These are phyloP conservation scores for Oostethus manadensis DNA, from an alignment of 2,113 vertebrate species.

Conservation along the genomic window DNA sequence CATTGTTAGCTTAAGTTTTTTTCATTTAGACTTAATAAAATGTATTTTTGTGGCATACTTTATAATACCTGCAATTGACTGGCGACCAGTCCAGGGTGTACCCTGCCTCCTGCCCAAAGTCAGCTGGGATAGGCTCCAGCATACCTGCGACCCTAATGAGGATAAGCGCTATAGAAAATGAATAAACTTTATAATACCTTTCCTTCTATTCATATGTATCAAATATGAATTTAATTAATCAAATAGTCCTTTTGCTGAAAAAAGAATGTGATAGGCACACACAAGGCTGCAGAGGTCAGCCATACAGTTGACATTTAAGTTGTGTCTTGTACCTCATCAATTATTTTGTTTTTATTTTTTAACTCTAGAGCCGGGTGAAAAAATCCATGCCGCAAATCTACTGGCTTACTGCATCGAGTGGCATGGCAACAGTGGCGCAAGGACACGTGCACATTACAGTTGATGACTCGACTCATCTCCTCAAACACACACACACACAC, in stretches of 20 bases:
- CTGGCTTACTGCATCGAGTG: constrained; percentile 12
- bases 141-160: no score
- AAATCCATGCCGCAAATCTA: constrained; percentile 24
- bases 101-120: no score
- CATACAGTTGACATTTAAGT: constrained; percentile 35
- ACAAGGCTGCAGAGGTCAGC: constrained; percentile 24
- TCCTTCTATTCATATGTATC: no score
- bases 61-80: no score
- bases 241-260: background rate
- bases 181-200: no score
- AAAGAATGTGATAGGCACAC: background rate
- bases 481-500: background rate
- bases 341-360: background rate
- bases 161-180: no score
- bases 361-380: constrained; percentile 18
- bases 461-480: constrained; percentile 3
- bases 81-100: no score
- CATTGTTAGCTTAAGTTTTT: no score
- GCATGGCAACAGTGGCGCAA: constrained; percentile 1
- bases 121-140: no score
- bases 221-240: no score
- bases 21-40: no score
- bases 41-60: background rate
- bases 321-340: constrained; percentile 38
- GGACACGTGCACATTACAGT: constrained; percentile 4